Conservation (phyloP, 2,797 vertebrate species). For the Semotilus atromaculatus region DNA sequence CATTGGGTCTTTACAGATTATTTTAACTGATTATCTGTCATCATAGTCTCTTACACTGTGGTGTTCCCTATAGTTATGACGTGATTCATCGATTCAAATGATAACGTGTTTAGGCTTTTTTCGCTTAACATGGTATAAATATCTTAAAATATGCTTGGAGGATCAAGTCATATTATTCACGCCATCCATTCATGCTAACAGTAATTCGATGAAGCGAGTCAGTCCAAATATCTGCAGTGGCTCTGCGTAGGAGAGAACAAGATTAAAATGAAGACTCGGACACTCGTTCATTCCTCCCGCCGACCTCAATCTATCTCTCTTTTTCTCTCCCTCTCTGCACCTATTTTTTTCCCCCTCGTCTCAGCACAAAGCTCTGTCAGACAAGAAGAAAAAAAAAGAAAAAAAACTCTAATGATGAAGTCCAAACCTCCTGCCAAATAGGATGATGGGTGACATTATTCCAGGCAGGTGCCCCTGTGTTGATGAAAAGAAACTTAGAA, state of each 20-base stretch:
- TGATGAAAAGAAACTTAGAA: constrained; percentile 77
- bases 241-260: constrained; percentile 21
- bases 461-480: constrained; percentile 69
- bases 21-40: constrained; percentile 24
- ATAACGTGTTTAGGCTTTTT: background rate
- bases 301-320: constrained; percentile 38
- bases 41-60: background rate
- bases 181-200: constrained; percentile 19
- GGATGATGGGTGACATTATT: constrained; percentile 88
- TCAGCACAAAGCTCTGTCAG: constrained; percentile 12
- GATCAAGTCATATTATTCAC: constrained; percentile 12
- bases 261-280: constrained; percentile 32
- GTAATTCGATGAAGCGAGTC: constrained; percentile 16
- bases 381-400: constrained; percentile 26
- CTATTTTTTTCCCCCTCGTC: background rate
- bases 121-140: constrained; percentile 18
- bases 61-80: background rate
- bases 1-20: background rate
- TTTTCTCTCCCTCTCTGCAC: background rate
- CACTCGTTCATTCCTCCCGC: constrained; percentile 21
- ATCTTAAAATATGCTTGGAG: constrained; percentile 32
- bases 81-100: background rate
- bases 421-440: constrained; percentile 85
- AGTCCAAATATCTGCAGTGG: background rate
- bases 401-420: constrained; percentile 69